These are phyloP conservation scores for Nothoprocta pentlandii DNA, from an alignment of 2,113 vertebrate species.

Conservation along the genomic window DNA sequence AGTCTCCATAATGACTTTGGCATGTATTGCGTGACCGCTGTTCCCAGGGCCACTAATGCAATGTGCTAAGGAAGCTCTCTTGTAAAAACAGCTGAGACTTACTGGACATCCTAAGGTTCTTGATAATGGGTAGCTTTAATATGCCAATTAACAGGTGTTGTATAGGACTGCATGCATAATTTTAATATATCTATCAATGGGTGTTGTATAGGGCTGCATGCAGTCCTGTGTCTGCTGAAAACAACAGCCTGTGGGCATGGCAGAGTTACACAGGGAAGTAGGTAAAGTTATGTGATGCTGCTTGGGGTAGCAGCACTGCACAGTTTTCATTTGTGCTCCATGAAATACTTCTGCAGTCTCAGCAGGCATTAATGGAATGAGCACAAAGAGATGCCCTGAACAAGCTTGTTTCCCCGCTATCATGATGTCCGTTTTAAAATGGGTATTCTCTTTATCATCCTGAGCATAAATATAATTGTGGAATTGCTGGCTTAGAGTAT, in stretches of 20 bases:
- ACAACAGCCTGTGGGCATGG: not conserved
- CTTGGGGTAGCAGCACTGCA: fast-evolving
- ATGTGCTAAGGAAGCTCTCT: not conserved
- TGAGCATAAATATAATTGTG: not conserved
- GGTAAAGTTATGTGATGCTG: not conserved
- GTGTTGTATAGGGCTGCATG: not conserved
- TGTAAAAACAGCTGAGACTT: not conserved
- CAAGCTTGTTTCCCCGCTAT: not conserved
- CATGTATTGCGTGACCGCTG: conserved; percentile 20
- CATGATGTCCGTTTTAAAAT: not conserved
- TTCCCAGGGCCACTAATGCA: not conserved
- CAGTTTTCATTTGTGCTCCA: not conserved
- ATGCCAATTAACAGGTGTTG: not conserved
- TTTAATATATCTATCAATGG: no score
- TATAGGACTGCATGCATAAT: not conserved
- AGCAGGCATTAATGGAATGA: not conserved
- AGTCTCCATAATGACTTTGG: conserved; percentile 71
- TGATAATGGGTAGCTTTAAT: not conserved
- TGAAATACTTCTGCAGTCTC: not conserved
- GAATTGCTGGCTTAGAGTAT: not conserved
- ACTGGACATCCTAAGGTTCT: not conserved
- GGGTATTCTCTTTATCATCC: not conserved
- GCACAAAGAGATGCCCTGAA: not conserved
- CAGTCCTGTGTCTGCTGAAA: not conserved
- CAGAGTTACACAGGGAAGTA: not conserved